Evolutionary conservation across 2,113 vertebrate genomes (phyloP).

Genomic region (Accipiter virgatus): DNA sequence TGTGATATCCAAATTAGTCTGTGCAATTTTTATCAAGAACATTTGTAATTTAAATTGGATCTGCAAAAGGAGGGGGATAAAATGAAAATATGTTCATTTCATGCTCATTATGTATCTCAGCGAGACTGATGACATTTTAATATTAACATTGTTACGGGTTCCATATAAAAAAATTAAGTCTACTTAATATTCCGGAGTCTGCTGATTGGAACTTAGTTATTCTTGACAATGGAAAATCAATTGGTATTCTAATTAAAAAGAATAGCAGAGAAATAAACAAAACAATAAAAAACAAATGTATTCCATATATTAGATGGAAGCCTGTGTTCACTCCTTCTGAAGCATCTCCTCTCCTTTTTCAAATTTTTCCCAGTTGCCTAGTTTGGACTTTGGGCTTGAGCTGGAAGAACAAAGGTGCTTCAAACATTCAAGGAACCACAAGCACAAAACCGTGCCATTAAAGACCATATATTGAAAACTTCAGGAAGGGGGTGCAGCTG

Average conservation of each 20-base stretch:
- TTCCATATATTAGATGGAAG: background rate
- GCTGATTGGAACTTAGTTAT: constrained; percentile 38
- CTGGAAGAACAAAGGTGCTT: background rate
- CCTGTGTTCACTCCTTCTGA: background rate
- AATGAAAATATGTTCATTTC: constrained; percentile 48
- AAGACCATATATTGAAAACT: background rate
- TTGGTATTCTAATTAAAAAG: constrained; percentile 42
- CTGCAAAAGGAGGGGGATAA: background rate
- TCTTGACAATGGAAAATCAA: constrained; percentile 49
- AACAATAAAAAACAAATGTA: background rate
- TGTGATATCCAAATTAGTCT: constrained; percentile 48
- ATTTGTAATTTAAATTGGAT: constrained; percentile 71
- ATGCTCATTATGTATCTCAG: constrained; percentile 60
- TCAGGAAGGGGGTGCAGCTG: background rate
- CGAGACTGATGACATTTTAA: constrained; percentile 62
- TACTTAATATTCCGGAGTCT: constrained; percentile 43
- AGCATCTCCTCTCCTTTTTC: background rate
- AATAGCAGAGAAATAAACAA: constrained; percentile 40
- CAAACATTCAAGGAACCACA: background rate
- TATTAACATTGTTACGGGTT: constrained; percentile 51
- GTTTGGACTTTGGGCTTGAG: background rate
- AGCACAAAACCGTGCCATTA: background rate
- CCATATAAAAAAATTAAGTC: constrained; percentile 38
- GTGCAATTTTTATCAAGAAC: constrained; percentile 44
- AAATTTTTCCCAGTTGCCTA: background rate